Evolutionary conservation across 2,888 invertebrate genomes (phyloP).

Genomic region (Hymenopus coronatus): DNA sequence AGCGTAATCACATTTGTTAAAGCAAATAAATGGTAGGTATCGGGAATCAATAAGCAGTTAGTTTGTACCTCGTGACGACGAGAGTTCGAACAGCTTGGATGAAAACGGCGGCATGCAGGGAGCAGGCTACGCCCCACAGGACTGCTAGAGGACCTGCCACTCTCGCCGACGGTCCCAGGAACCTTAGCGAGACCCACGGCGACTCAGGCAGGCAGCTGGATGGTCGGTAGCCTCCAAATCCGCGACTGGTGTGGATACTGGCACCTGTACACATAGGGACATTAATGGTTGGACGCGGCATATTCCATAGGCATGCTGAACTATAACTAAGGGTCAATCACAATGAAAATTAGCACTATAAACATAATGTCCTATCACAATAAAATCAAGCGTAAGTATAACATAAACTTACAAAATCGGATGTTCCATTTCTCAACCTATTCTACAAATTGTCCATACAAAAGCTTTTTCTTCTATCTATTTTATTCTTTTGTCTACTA

Average conservation of each 20-base stretch:
- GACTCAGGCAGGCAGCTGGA: slow-evolving; percentile 44
- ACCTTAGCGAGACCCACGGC: slow-evolving; percentile 39
- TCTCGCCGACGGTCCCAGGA: slow-evolving; percentile 44
- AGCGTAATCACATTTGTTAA: too few relatives aligned
- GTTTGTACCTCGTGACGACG: background rate
- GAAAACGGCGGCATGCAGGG: slow-evolving; percentile 53
- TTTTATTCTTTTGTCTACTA: too few relatives aligned
- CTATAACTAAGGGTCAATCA: too few relatives aligned
- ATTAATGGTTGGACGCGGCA: background rate
- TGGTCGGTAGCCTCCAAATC: slow-evolving; percentile 46
- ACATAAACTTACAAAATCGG: too few relatives aligned
- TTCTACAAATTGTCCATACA: too few relatives aligned
- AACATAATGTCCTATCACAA: too few relatives aligned
- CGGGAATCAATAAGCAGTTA: background rate
- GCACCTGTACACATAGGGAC: slow-evolving; percentile 48
- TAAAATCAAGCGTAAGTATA: too few relatives aligned
- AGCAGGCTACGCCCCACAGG: slow-evolving; percentile 58
- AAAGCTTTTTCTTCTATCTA: too few relatives aligned
- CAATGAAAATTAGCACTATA: too few relatives aligned
- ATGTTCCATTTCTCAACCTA: too few relatives aligned
- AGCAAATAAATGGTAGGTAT: background rate
- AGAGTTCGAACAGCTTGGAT: slow-evolving; percentile 57
- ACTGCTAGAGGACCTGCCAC: slow-evolving; percentile 46
- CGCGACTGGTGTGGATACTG: slow-evolving; percentile 59
- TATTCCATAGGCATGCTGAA: too few relatives aligned